Evolutionary conservation across 1,140 invertebrate genomes (phyloP).

Genomic region (Myzus persicae): DNA sequence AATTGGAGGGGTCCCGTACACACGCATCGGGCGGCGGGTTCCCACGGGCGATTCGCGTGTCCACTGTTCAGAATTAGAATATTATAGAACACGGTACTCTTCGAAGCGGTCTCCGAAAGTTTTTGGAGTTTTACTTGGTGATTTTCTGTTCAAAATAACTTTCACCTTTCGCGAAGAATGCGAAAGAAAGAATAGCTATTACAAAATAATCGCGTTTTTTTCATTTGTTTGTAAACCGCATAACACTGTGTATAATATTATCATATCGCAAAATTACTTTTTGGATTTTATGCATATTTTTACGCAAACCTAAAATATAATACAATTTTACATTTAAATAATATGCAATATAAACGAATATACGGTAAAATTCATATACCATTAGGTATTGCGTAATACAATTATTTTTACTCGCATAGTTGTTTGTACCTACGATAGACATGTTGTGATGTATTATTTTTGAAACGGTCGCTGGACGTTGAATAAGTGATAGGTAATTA

Average conservation of each 20-base stretch:
- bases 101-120: not conserved
- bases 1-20: not conserved
- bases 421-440: not conserved
- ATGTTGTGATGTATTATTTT: not conserved
- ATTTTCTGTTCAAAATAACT: not conserved
- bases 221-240: not conserved
- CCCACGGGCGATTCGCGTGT: not conserved
- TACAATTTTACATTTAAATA: not conserved
- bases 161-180: not conserved
- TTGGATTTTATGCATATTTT: not conserved
- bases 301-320: not conserved
- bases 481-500: not conserved
- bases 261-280: not conserved
- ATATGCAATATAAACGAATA: not conserved
- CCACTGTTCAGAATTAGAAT: not conserved
- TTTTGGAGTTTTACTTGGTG: not conserved
- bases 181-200: too few relatives aligned
- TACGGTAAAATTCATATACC: not conserved
- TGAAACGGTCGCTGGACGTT: not conserved
- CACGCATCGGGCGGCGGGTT: not conserved
- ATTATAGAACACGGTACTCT: not conserved
- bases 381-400: not conserved
- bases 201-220: constrained; percentile 20
- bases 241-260: not conserved
- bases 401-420: not conserved